Percentiles rank a stretch among this genome's conserved stretches.
Conservation (phyloP, 2,888 invertebrate genomes). For the Chloroclysta siterata region DNA sequence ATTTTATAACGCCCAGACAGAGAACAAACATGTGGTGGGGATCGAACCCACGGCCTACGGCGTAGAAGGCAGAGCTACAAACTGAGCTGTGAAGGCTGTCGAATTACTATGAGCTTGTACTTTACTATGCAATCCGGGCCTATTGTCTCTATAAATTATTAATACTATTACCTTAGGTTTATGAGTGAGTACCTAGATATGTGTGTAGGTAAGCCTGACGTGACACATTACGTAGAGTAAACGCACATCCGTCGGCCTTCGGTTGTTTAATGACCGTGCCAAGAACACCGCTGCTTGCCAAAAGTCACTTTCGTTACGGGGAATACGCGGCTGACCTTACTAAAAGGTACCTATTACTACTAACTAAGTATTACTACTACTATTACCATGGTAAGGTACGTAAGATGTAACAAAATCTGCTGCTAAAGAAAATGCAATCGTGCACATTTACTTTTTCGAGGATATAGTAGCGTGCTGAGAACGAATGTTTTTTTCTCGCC, state of each 20-base stretch:
- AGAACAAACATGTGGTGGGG: no score
- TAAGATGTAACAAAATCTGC: neutral
- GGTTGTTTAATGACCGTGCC: conserved; percentile 59
- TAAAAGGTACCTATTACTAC: neutral
- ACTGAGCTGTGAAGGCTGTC: no score
- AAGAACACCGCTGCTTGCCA: conserved; percentile 53
- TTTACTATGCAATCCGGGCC: no score
- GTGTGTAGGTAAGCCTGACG: neutral
- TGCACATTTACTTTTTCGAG: no score
- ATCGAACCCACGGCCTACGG: no score
- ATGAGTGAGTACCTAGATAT: neutral
- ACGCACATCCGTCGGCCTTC: conserved; percentile 51
- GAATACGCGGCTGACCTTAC: conserved; percentile 26
- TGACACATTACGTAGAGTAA: conserved; percentile 48
- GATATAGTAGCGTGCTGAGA: no score
- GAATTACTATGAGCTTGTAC: no score
- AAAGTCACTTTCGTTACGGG: conserved; percentile 46
- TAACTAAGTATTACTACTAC: neutral
- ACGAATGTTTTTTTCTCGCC: no score
- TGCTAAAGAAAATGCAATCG: neutral
- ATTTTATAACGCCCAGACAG: no score
- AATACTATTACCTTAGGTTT: neutral
- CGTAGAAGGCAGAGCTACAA: no score
- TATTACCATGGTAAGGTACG: neutral
- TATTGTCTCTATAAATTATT: no score